Evolutionary conservation across 2,888 invertebrate species (phyloP).

Genomic region (Drosophila tripunctata): DNA sequence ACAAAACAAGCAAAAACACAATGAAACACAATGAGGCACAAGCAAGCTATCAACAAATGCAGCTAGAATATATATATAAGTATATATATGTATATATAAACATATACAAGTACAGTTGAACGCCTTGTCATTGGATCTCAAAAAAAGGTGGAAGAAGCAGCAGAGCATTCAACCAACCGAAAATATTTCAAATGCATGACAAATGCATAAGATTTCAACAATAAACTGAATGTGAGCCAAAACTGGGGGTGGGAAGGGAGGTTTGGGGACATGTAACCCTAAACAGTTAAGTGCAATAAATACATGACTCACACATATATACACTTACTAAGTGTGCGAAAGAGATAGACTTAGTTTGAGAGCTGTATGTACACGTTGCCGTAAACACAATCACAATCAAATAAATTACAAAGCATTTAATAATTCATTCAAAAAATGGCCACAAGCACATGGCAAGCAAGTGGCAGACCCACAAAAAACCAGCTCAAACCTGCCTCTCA

Average conservation of each 20-base stretch:
- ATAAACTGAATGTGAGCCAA: slow-evolving; percentile 23
- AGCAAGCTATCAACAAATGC: slow-evolving; percentile 41
- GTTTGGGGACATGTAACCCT: slow-evolving; percentile 53
- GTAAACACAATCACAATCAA: slow-evolving; percentile 75
- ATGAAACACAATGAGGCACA: slow-evolving; percentile 23
- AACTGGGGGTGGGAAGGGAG: slow-evolving; percentile 2
- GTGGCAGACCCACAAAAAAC: slow-evolving; percentile 31
- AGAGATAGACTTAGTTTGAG: not conserved
- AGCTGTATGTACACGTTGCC: slow-evolving; percentile 25
- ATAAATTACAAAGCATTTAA: slow-evolving; percentile 80
- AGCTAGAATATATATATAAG: slow-evolving; percentile 28
- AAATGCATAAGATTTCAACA: slow-evolving; percentile 80
- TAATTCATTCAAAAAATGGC: slow-evolving; percentile 77
- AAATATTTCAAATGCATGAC: slow-evolving; percentile 78
- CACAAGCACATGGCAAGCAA: slow-evolving; percentile 60
- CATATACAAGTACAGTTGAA: not conserved
- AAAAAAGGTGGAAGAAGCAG: slow-evolving; percentile 25
- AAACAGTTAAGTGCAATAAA: slow-evolving; percentile 79
- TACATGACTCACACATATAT: slow-evolving; percentile 52
- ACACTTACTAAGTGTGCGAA: too few relatives aligned
- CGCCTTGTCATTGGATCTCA: slow-evolving; percentile 45
- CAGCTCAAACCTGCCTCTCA: slow-evolving; percentile 23
- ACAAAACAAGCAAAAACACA: slow-evolving; percentile 16
- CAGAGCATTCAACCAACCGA: slow-evolving; percentile 59
- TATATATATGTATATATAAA: slow-evolving; percentile 9